These are phyloP conservation scores for Vipera latastei DNA, from an alignment of 2,797 vertebrate species.

Conservation along the genomic window DNA sequence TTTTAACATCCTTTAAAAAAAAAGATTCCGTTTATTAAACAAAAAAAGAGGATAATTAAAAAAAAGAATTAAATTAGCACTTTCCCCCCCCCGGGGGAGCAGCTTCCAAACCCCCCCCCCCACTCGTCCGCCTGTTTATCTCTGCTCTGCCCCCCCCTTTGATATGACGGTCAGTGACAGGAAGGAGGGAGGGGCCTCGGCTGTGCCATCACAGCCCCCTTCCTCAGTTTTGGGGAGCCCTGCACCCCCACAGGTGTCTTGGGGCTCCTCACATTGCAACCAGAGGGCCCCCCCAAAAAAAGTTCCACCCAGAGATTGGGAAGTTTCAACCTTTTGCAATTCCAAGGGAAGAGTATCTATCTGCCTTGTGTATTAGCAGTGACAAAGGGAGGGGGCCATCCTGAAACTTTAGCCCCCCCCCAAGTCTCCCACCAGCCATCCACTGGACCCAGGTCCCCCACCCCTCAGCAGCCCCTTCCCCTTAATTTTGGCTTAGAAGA, in stretches of 20 bases:
- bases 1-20: not conserved
- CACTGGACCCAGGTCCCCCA: not conserved
- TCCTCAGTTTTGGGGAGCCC: not conserved
- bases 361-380: not conserved
- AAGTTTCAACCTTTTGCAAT: not conserved
- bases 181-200: not conserved
- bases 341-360: not conserved
- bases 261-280: not conserved
- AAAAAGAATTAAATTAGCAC: not conserved
- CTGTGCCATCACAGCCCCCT: not conserved
- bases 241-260: not conserved
- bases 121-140: not conserved
- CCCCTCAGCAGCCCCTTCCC: not conserved
- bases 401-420: not conserved
- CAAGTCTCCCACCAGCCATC: not conserved
- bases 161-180: not conserved
- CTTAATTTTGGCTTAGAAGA: not conserved
- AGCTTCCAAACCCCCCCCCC: not conserved
- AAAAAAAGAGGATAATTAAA: not conserved
- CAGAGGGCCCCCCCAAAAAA: too few relatives aligned
- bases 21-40: not conserved
- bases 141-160: not conserved
- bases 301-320: not conserved
- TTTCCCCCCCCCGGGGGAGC: not conserved
- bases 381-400: not conserved